These are phyloP conservation scores for Malaclemys terrapin DNA, from an alignment of 2,113 vertebrate genomes.

Conservation along the genomic window DNA sequence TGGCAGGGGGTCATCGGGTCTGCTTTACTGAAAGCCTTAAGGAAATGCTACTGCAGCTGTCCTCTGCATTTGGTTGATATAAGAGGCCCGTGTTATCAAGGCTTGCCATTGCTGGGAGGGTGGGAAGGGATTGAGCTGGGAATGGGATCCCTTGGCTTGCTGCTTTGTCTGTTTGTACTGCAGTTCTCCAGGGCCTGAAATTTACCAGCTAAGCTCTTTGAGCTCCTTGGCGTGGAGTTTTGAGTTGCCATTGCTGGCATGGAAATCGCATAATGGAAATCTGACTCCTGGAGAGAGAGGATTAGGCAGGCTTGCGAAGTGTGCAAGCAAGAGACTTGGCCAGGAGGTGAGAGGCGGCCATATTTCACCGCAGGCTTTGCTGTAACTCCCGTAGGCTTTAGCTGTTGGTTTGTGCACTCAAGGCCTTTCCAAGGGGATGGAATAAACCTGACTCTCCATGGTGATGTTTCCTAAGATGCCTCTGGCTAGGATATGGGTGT, in stretches of 20 bases:
- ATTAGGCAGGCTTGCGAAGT: background rate
- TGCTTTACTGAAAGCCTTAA: background rate
- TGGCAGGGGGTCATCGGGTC: background rate
- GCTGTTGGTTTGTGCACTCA: background rate
- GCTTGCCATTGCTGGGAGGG: background rate
- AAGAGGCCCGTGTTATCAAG: background rate
- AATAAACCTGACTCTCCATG: slow-evolving; percentile 59
- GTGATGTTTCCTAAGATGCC: background rate
- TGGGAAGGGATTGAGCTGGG: background rate
- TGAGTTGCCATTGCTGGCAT: background rate
- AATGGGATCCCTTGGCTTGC: fast-evolving
- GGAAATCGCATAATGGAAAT: fast-evolving
- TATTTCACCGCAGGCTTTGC: background rate
- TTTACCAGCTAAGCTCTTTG: fast-evolving
- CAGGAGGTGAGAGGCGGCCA: background rate
- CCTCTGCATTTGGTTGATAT: background rate
- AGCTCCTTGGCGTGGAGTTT: background rate
- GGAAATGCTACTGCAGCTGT: background rate
- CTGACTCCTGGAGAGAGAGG: background rate
- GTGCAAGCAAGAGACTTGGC: background rate
- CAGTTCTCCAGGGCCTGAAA: background rate
- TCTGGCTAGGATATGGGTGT: background rate
- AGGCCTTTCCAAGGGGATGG: slow-evolving; percentile 47
- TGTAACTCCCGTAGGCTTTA: background rate
- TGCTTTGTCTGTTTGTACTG: fast-evolving